Evolutionary conservation across 1,140 invertebrate genomes (phyloP), one percentile per base, ranked within the genome.

Genomic region (Drosophila murphyi): DNA sequence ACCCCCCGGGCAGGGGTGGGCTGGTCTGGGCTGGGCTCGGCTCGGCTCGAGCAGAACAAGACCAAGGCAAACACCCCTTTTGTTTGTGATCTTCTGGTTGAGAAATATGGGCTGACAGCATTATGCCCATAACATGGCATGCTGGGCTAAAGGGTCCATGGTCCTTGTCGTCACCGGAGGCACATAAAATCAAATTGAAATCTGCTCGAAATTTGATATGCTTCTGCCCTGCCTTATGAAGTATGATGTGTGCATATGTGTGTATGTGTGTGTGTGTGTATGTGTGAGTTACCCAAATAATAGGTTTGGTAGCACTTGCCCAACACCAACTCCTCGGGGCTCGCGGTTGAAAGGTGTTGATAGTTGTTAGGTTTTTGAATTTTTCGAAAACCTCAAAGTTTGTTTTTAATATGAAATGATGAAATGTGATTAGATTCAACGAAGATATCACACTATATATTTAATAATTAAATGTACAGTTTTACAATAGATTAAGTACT

Each of bases 121-220:
- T 72, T 56, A 72, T 65, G 69, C 39, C 47, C 55, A 54, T 41
- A 32, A 48, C 56, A 48, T 28, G 39, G 6, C 20, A 47, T 34
- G n/a, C 20, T 20, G 20, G 20, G 20, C 20, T 20, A 20, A 20
- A 20, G 37, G 47, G 41, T 52, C 57, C 39, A 6, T 20, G 41
- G 57, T 8, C 45, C 39, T 57, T 69, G 79, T 80, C 78, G 63
- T 70, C 72, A 75, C 52, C 69, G 73, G 57, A 64, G 74, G 72
- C 77, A 74, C 48, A 83, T 60, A 75, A 91, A 91, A 91, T 91
- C 86, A 85, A 88, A 91, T 88, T 82, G 80, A 91, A 91, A 91
- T 91, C 82, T 91, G 90, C 63, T 86, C 74, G 90, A 86, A 91
- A 91, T 90, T 80, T 71, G 88, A 91, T 88, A 85, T 78, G 71